Evolutionary conservation across 2,113 vertebrate species (phyloP), one percentile per base, ranked within the genome.

Genomic region (Stomatorhinus ivindoensis): DNA sequence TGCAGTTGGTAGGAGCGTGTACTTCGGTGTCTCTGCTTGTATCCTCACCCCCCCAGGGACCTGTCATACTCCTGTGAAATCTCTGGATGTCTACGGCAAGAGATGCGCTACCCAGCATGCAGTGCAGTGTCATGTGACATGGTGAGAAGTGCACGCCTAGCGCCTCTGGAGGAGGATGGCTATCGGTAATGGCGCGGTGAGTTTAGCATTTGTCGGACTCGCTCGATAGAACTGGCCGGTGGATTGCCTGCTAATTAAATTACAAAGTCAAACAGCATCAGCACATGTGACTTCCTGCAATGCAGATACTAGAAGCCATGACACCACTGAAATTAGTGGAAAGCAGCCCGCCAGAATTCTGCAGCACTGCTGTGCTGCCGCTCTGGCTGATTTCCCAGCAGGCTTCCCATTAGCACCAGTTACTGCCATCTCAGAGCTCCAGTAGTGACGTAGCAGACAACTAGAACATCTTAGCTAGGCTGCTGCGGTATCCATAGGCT

Each of bases 1-100:
- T 73, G 89, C 89, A 90, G 90, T 91, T 39, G 69, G 69, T 73
- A 35, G 24, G n/a, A 76, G 13, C 27, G 8, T 73, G 27, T 5
- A 39, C 31, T 17, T 76, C 4, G 69, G 69, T 19, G 31, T 76
- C 31, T 76, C 69, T 17, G 35, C 69, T 13, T 15, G 27, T 50
- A 44, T 87, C 86, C 42, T 1, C 51, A 4, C 0, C 15, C 51
- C 39, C 42, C 80, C 80, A 17, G 31, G 69, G 69, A 35, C 69
- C n/a, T 35, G 17, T 84, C 89, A 80, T 82, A 84, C 65, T 80
- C 55, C 88, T 73, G 50, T 83, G 27, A 82, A 86, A n/a, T 35
- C 11, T 35, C 69, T 73, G 13, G 31, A 35, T 73, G 31, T 39
- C 69, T 39, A 73, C 1, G 4, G 88, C 88, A 89, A 90, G 88